Base-by-base conservation (phyloP, 2,113 vertebrate genomes). In the Emydura subglobosa region DNA sequence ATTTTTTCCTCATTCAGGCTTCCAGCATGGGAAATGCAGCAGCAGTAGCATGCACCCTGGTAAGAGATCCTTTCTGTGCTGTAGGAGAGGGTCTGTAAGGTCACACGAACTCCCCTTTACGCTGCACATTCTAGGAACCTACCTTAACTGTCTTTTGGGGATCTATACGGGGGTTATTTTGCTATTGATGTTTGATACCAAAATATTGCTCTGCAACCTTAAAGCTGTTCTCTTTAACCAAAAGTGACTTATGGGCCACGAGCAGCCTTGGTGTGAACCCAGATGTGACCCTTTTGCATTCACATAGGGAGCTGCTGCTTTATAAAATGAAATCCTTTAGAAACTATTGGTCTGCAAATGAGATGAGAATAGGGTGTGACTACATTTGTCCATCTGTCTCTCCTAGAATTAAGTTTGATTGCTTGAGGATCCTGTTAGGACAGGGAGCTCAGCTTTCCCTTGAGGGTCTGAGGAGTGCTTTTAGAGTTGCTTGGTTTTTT, bases 1-100 rank as follows among this genome's bases (percentile, higher is more conserved):
- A 19, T 87, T 31, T 82, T 12, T 94, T 7, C 84, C 55, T 79
- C n/a, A 96, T 95, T 19, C 90, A 98, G 98, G 12, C 8, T 86
- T 13, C 68, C 76, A 0, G 4, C 87, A 0, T 68, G 39, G 95
- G 65, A 98, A 98, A 12, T 25, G 13, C 2, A 82, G 3, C 24
- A 31, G 31, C 17, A 80, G 4, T 51, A 1, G 10, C 81, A 92
- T 91, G 89, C 49, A 51, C 0, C 76, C 92, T 12, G 98, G 98
- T 98, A 94, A 97, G 97, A 5, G 65, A 87, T 10, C 19, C 42
- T 89, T 21, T 85, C 24, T 76, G 10, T 92, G 50, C 47, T 72
- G 65, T 39, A 39, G n/a, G n/a, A 72, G 65, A 72, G n/a, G n/a
- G 17, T 10, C 51, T 53, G 5, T 53, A 17, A 5, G 59, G 72